Evolutionary conservation across 1,140 invertebrate genomes (phyloP).

Genomic region (Drosophila ambigua): DNA sequence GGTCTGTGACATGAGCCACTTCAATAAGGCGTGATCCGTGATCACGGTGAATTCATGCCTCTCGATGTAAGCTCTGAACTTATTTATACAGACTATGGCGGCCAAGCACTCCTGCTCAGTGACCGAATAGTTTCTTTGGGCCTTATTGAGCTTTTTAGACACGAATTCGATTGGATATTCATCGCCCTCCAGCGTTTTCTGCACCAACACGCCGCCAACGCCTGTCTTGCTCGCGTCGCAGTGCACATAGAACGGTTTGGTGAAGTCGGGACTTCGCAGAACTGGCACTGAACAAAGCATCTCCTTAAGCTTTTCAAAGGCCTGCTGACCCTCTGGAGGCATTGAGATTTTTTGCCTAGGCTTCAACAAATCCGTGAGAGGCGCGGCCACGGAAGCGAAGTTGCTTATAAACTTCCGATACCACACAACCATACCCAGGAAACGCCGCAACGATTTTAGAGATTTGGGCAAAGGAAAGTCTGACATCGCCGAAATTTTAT

Average conservation of each 20-base stretch:
- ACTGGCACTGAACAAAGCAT: constrained; percentile 1
- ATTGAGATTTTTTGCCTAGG: background rate
- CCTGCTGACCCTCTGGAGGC: background rate
- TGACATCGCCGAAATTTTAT: background rate
- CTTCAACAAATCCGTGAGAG: background rate
- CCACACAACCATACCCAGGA: constrained; percentile 1
- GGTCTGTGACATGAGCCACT: background rate
- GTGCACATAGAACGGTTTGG: background rate
- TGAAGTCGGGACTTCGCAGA: background rate
- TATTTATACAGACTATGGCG: background rate
- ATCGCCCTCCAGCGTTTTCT: background rate
- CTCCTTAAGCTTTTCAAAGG: background rate
- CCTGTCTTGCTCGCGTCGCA: background rate
- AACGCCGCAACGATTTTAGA: background rate
- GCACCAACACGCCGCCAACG: background rate
- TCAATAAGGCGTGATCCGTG: background rate
- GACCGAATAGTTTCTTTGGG: background rate
- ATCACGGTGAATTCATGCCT: constrained; percentile 2
- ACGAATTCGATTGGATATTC: constrained; percentile 2
- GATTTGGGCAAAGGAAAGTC: constrained; percentile 3
- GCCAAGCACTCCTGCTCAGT: background rate
- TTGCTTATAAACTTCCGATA: background rate
- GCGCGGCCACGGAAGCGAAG: background rate
- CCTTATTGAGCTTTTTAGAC: background rate
- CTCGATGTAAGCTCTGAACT: background rate